These are phyloP conservation scores for Chalcis sispes DNA, from an alignment of 2,888 invertebrate genomes.

Conservation along the genomic window DNA sequence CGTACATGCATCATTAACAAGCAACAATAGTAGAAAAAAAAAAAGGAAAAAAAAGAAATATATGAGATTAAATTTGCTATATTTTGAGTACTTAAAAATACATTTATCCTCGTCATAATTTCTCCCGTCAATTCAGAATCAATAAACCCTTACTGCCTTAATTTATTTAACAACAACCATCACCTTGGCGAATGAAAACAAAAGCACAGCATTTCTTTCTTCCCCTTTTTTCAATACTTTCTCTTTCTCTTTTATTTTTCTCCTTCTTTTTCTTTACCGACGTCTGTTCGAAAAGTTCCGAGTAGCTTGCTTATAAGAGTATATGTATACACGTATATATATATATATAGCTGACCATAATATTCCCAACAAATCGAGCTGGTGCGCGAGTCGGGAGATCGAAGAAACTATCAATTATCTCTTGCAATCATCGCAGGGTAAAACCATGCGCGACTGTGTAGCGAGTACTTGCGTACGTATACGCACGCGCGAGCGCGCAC, in stretches of 20 bases:
- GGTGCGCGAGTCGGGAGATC: conserved; percentile 21
- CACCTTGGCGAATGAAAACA: conserved; percentile 8
- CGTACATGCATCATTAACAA: not conserved
- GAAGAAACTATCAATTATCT: conserved; percentile 55
- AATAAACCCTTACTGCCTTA: conserved; percentile 42
- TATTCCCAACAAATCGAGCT: conserved; percentile 22
- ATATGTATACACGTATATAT: not conserved
- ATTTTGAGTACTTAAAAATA: conserved; percentile 37
- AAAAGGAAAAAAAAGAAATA: conserved; percentile 8
- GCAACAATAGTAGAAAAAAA: conserved; percentile 8
- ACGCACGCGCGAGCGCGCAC: no score
- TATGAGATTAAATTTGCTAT: conserved; percentile 11
- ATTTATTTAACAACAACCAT: conserved; percentile 54
- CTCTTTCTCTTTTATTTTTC: not conserved
- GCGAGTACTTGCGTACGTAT: no score
- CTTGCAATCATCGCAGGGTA: conserved; percentile 39
- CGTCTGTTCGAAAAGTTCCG: no score
- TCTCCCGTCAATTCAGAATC: conserved; percentile 49
- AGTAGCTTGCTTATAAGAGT: not conserved
- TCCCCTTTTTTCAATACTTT: not conserved
- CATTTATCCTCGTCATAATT: conserved; percentile 50
- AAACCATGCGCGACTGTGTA: not conserved
- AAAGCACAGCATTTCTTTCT: not conserved
- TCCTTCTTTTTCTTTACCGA: not conserved
- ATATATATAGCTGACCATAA: not conserved